Percentiles rank a stretch among this genome's conserved stretches.
Evolutionary conservation across 2,888 invertebrate species (phyloP).

Genomic region (Amblyteles armatorius): DNA sequence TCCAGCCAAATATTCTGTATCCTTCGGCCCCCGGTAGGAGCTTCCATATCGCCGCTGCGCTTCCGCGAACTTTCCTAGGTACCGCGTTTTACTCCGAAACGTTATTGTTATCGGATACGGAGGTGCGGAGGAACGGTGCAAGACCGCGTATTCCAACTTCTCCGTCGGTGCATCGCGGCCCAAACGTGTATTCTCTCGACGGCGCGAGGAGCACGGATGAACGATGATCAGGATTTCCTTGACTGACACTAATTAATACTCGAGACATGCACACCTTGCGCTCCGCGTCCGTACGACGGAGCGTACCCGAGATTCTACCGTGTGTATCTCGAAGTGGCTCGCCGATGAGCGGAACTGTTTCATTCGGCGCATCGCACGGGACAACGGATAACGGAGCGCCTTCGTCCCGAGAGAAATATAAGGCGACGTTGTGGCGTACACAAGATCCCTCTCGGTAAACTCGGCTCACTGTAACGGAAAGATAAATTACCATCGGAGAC

Average conservation of each 20-base stretch:
- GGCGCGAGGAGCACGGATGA: slow-evolving; percentile 4
- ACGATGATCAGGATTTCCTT: slow-evolving; percentile 18
- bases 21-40: background rate
- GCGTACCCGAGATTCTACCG: background rate
- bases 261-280: background rate
- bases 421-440: background rate
- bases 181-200: background rate
- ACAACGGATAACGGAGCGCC: background rate
- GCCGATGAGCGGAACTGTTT: slow-evolving; percentile 18
- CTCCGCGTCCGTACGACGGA: too few relatives aligned
- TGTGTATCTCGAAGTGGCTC: background rate
- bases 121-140: background rate
- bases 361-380: background rate
- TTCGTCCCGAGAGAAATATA: slow-evolving; percentile 7
- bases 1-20: slow-evolving; percentile 39
- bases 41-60: slow-evolving; percentile 19
- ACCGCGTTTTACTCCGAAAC: slow-evolving; percentile 13
- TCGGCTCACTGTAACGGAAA: slow-evolving; percentile 5
- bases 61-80: slow-evolving; percentile 12
- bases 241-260: slow-evolving; percentile 35
- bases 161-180: background rate
- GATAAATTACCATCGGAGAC: background rate
- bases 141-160: slow-evolving; percentile 14
- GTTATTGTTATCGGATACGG: slow-evolving; percentile 25
- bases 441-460: background rate